A percentile compares a stretch with the other conserved stretches of the same genome.
phyloP scores from a whole-genome alignment of 2,888 invertebrate genomes.

The Magallana nippona region DNA sequence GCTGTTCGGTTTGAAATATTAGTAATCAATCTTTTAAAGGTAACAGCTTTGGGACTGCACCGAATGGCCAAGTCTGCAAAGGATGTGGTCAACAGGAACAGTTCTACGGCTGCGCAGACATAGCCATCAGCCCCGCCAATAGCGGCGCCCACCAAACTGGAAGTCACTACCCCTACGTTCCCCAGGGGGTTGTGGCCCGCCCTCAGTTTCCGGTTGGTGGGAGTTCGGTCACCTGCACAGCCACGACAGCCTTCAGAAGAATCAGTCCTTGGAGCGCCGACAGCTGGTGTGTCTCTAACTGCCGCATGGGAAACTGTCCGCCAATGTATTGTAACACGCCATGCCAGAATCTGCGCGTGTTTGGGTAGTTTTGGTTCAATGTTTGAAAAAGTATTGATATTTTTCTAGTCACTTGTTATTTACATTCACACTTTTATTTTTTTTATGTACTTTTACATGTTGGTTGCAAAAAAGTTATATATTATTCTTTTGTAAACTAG shows the following conservation, averaged over 20 bases:
- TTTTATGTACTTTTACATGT: no score
- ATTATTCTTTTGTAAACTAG: no score
- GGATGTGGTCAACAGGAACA: constrained; percentile 47
- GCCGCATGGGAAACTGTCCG: constrained; percentile 44
- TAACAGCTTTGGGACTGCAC: constrained; percentile 39
- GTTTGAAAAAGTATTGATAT: no score
- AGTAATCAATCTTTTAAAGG: not conserved
- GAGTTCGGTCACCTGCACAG: constrained; percentile 28
- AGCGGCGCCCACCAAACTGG: not conserved
- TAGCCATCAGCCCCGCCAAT: constrained; percentile 15
- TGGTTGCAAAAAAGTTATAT: no score
- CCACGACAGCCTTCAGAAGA: constrained; percentile 35
- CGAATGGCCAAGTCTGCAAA: constrained; percentile 23
- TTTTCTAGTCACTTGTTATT: no score
- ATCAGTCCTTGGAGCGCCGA: constrained; percentile 35
- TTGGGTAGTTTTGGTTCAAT: not conserved
- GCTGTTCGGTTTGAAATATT: no score
- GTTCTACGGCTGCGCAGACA: constrained; percentile 45
- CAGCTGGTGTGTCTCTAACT: constrained; percentile 36
- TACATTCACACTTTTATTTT: no score
- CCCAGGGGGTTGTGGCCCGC: not conserved
- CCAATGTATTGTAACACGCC: constrained; percentile 23
- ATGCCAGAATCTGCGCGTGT: not conserved
- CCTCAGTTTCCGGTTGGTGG: not conserved
- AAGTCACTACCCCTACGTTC: not conserved